A percentile compares a stretch with the other conserved stretches of the same genome.
Evolutionary conservation across 2,113 vertebrate species (phyloP).

Genomic region (Tupaia tana): DNA sequence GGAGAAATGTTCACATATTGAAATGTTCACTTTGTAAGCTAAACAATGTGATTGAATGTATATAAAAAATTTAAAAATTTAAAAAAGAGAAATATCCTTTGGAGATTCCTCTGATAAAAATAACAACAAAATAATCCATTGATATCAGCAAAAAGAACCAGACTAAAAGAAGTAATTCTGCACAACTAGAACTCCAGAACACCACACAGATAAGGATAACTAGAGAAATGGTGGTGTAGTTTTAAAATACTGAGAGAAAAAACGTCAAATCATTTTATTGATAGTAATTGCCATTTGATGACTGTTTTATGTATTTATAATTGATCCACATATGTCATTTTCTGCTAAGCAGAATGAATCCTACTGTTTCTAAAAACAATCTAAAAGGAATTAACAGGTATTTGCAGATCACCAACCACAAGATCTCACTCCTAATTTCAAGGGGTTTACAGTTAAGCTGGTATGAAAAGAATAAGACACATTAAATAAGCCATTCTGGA

Average conservation of each 20-base stretch:
- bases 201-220: background rate
- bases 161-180: background rate
- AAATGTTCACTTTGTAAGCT: too few species aligned
- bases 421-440: constrained; percentile 55
- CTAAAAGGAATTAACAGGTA: constrained; percentile 2
- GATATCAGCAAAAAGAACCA: background rate
- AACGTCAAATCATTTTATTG: constrained; percentile 29
- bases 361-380: constrained; percentile 43
- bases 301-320: constrained; percentile 51
- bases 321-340: constrained; percentile 45
- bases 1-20: too few species aligned
- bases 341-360: constrained; percentile 33
- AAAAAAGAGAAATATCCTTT: background rate
- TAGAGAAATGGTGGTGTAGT: background rate
- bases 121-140: background rate
- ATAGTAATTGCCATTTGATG: constrained; percentile 45
- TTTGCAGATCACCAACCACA: background rate
- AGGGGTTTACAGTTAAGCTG: background rate
- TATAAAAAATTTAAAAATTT: too few species aligned
- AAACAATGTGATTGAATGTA: too few species aligned
- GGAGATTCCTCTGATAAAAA: background rate
- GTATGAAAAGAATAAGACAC: background rate
- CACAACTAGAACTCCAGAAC: background rate
- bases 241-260: background rate
- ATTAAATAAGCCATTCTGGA: background rate